Base-by-base conservation (phyloP, 2,797 vertebrate species). In the Ptychobarbus kaznakovi region DNA sequence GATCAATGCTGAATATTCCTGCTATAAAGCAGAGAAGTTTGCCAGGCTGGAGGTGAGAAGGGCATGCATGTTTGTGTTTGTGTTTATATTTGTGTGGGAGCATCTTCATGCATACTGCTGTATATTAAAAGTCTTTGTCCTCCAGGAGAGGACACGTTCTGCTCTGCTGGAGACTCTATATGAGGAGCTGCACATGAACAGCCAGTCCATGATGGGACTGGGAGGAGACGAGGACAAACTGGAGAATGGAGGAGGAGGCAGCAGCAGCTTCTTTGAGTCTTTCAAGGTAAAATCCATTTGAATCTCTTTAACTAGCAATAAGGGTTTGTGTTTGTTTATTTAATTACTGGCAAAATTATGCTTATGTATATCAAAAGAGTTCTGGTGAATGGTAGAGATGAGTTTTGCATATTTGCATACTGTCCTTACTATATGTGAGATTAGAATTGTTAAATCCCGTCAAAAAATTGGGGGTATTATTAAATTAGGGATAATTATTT, bases 21-120 rank as follows among this genome's bases (percentile, higher is more conserved):
- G 98, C 91, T 99, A 97, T 94, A 97, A 97, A 83, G 98, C 98
- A 0, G 98, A 99, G 92, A 99, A 98, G 94, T 99, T 99, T 83
- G 97, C 97, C 91, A 98, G 97, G 89, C 94, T 99, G 76, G 97
- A 99, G 97, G 98, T 97, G 92, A 96, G 95, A 35, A 56, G 56
- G 25, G 12, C 8, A 35, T 35, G 5, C 22, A 11, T 61, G 69
- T 46, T 22, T 28, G 32, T 61, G 42, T 65, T 56, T 80, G 53
- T 51, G 75, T 70, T 20, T 56, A 15, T 56, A 15, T 76, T 73
- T 58, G 53, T 53, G 40, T 68, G 15, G 15, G 44, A 79, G 28
- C 58, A 20, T 76, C 10, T 63, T n/a, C 6, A 12, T 79, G 61
- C 61, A 15, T 58, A 2, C 22, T 28, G 22, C 56, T 61, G 22